phyloP scores from a whole-genome alignment of 2,888 invertebrate species.

The Nomada goodeniana region DNA sequence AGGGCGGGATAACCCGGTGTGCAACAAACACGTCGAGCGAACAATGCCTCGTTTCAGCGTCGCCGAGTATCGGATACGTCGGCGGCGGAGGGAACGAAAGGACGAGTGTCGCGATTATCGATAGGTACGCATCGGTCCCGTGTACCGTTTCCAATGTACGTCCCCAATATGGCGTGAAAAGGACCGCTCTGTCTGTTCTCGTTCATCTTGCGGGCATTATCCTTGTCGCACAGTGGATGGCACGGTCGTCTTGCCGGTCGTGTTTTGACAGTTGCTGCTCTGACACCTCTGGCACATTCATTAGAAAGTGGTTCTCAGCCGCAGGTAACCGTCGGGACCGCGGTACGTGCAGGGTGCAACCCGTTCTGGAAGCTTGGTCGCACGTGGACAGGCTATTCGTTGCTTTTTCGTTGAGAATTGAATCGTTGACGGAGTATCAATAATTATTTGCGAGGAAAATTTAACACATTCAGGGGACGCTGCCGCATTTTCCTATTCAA shows the following conservation, averaged over 20 bases:
- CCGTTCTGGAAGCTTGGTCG: too few relatives aligned
- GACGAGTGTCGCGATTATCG: conserved; percentile 77
- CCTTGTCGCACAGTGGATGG: conserved; percentile 69
- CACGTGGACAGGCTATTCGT: too few relatives aligned
- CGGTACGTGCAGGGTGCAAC: too few relatives aligned
- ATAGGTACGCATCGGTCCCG: conserved; percentile 74
- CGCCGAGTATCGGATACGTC: conserved; percentile 30
- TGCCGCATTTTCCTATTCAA: too few relatives aligned
- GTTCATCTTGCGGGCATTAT: conserved; percentile 50
- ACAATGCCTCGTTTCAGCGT: conserved; percentile 51
- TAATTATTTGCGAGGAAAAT: too few relatives aligned
- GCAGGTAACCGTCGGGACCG: not conserved
- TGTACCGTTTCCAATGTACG: conserved; percentile 74
- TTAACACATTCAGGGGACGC: too few relatives aligned
- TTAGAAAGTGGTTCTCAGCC: conserved; percentile 83
- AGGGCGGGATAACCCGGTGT: conserved; percentile 58
- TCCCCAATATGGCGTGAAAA: conserved; percentile 76
- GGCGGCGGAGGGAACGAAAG: conserved; percentile 55
- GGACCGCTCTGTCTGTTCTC: conserved; percentile 62
- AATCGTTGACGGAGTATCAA: too few relatives aligned
- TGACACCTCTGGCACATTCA: conserved; percentile 84
- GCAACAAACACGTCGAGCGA: conserved; percentile 57
- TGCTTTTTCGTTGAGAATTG: too few relatives aligned
- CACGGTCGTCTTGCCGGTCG: conserved; percentile 73
- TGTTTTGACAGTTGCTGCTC: conserved; percentile 85